A percentile compares a stretch with the other conserved stretches of the same genome.
phyloP scores from a whole-genome alignment of 2,888 invertebrate genomes.

The Chrysodeixis includens region DNA sequence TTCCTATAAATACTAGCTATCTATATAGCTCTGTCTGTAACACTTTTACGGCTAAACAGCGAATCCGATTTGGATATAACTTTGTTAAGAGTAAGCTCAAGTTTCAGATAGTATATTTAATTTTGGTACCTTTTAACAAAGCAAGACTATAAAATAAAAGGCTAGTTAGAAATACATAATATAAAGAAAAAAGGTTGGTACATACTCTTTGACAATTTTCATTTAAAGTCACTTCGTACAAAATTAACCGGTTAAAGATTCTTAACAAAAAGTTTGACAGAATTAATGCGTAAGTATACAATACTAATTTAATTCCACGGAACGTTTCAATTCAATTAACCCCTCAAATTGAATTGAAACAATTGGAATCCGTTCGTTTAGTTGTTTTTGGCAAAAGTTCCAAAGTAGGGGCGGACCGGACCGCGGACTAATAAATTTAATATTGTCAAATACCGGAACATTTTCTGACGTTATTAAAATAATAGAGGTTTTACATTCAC shows the following conservation, averaged over 20 bases:
- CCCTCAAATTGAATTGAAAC: constrained; percentile 55
- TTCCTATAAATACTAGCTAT: too few relatives aligned
- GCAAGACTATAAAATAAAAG: too few relatives aligned
- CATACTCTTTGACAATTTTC: too few relatives aligned
- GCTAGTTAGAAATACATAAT: too few relatives aligned
- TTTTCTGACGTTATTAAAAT: neutral
- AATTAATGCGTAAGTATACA: constrained; percentile 21
- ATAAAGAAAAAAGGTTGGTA: too few relatives aligned
- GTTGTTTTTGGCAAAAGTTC: constrained; percentile 52
- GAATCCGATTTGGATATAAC: too few relatives aligned
- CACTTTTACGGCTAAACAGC: too few relatives aligned
- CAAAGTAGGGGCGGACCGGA: constrained; percentile 21
- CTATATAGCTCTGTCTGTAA: too few relatives aligned
- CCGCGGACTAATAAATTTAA: constrained; percentile 29
- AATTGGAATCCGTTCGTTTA: constrained; percentile 47
- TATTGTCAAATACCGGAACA: constrained; percentile 22
- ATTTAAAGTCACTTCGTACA: too few relatives aligned
- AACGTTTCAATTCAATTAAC: constrained; percentile 54
- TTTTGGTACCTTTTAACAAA: too few relatives aligned
- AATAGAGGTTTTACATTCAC: neutral
- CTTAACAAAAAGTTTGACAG: constrained; percentile 12
- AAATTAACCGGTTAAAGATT: neutral
- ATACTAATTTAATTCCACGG: constrained; percentile 37
- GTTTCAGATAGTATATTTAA: too few relatives aligned
- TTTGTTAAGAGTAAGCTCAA: too few relatives aligned